These are phyloP conservation scores for Ooceraea biroi DNA, from an alignment of 1,140 invertebrate species.

Conservation along the genomic window DNA sequence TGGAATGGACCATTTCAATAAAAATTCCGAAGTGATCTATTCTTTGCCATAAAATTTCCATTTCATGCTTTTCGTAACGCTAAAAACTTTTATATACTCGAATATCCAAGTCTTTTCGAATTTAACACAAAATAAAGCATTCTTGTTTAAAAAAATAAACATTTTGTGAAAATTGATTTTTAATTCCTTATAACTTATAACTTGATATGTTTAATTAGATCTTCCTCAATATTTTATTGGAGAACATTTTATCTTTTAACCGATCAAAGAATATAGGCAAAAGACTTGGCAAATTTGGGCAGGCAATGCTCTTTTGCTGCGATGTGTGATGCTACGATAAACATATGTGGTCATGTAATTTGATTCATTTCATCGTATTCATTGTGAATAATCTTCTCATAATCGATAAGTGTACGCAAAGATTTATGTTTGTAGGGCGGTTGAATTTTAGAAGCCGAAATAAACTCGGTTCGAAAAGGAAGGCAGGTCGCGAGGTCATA, in stretches of 20 bases:
- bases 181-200: background rate
- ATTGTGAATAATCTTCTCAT: background rate
- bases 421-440: constrained; percentile 21
- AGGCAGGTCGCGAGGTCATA: constrained; percentile 81
- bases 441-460: constrained; percentile 71
- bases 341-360: background rate
- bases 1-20: background rate
- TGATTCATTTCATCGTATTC: background rate
- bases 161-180: background rate
- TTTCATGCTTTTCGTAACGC: background rate
- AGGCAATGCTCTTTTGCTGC: background rate
- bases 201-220: no score
- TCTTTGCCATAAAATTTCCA: background rate
- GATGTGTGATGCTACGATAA: background rate
- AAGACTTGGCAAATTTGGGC: background rate
- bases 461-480: constrained; percentile 74
- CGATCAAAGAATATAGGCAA: constrained; percentile 12
- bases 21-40: background rate
- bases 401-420: background rate
- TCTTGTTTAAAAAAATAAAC: no score
- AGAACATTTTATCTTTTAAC: no score
- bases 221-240: no score
- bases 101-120: background rate
- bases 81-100: background rate
- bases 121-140: no score